Conservation (phyloP, 2,797 vertebrate genomes). For the Gymnothorax reevesii region DNA sequence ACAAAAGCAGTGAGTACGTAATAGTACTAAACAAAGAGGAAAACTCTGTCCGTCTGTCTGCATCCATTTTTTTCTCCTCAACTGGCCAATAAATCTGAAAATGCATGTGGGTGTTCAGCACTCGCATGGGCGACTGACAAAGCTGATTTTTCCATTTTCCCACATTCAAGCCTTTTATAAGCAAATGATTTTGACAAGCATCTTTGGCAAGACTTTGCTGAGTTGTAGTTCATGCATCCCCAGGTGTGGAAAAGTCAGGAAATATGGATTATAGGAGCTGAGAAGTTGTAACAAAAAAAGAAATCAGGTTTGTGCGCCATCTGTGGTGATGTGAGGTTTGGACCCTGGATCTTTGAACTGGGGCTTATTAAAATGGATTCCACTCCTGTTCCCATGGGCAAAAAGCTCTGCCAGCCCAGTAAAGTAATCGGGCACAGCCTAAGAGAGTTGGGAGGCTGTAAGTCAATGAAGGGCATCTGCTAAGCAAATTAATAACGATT, state of each 20-base stretch:
- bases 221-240: too few species aligned
- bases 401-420: not conserved
- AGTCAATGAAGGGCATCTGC: not conserved
- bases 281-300: not conserved
- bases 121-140: too few species aligned
- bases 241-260: too few species aligned
- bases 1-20: not conserved
- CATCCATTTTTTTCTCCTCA: too few species aligned
- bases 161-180: too few species aligned
- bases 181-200: too few species aligned
- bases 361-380: not conserved
- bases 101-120: not conserved
- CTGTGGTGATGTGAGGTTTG: not conserved
- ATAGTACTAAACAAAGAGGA: too few species aligned
- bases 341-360: not conserved
- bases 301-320: not conserved
- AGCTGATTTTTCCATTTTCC: too few species aligned
- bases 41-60: too few species aligned
- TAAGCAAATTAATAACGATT: constrained; percentile 14
- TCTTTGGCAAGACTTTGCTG: too few species aligned
- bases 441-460: not conserved
- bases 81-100: not conserved
- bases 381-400: not conserved
- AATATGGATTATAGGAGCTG: not conserved
- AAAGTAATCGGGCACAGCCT: not conserved